Base-by-base conservation (phyloP, 2,888 invertebrate species). In the Pristionchus entomophagus region DNA sequence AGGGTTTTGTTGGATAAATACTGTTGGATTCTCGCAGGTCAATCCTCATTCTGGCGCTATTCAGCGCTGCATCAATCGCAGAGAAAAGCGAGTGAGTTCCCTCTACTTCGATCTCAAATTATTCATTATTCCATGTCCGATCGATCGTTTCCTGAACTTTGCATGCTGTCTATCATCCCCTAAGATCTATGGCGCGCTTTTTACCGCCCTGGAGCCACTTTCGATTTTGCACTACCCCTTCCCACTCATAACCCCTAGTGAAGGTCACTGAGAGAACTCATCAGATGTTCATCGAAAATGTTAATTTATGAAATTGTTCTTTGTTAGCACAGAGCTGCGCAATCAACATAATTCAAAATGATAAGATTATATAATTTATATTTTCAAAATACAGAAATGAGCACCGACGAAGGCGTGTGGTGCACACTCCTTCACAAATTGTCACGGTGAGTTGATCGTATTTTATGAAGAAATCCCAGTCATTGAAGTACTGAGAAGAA, bases 151-250 rank as follows among this genome's bases (percentile, higher is more conserved):
- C 22, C 32, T 32, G 10, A 65, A 65, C 19, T 35, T 26, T n/a
- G 73, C 41, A 26, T 3, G 17, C 12, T n/a, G 1, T 41, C 0
- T 73, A 73, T 73, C 73, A 45, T 10, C 22, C n/a, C 17, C 0
- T 1, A 14, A 41, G 12, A 73, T 73, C 73, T 73, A 26, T 35
- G 65, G 65, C 35, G 65, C 65, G 32, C 65, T 29, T 35, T 65
- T 19, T 6, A 32, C 65, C 35, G 41, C 26, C 41, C n/a, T 35
- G 69, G 26, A 6, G 73, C 73, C 41, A 73, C 73, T 73, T 73
- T 73, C 73, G 73, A 73, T 73, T 73, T 45, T 45, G 73, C 45
- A n/a, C n/a, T n/a, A n/a, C n/a, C n/a, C n/a, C n/a, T n/a, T n/a
- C 73, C 73, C 73, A 1, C 26, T 12, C 41, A 38, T 38, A 73